Evolutionary conservation across 2,797 vertebrate species (phyloP).

Genomic region (Cynodonichthys magdalenae): DNA sequence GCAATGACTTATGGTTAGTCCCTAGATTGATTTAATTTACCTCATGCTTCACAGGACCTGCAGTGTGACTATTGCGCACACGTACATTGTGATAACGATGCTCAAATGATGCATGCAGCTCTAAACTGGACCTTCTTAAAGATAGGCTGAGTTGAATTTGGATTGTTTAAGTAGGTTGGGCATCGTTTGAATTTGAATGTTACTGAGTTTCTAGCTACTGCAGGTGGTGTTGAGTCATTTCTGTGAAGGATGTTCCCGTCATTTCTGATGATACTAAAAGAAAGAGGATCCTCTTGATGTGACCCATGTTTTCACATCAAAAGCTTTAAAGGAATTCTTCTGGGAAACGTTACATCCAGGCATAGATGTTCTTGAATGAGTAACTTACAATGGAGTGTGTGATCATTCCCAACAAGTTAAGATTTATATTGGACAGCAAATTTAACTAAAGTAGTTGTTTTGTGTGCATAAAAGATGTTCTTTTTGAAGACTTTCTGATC

Average conservation of each 20-base stretch:
- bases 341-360: neutral
- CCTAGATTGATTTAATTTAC: too few species aligned
- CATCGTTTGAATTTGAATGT: too few species aligned
- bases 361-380: constrained; percentile 18
- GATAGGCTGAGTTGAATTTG: neutral
- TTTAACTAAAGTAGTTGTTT: too few species aligned
- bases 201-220: constrained; percentile 1
- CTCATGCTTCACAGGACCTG: too few species aligned
- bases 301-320: constrained; percentile 20
- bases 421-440: neutral
- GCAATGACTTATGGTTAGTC: too few species aligned
- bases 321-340: constrained; percentile 24
- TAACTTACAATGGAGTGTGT: constrained; percentile 9
- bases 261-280: constrained; percentile 8
- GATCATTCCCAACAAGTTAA: constrained; percentile 19
- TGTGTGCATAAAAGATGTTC: too few species aligned
- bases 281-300: constrained; percentile 5
- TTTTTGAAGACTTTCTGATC: too few species aligned
- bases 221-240: constrained; percentile 5
- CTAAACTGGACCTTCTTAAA: neutral
- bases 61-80: too few species aligned
- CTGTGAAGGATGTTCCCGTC: constrained; percentile 6
- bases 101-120: too few species aligned
- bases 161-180: too few species aligned
- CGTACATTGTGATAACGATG: too few species aligned